Conservation (phyloP, 2,797 vertebrate genomes). For the Molossus molossus region DNA sequence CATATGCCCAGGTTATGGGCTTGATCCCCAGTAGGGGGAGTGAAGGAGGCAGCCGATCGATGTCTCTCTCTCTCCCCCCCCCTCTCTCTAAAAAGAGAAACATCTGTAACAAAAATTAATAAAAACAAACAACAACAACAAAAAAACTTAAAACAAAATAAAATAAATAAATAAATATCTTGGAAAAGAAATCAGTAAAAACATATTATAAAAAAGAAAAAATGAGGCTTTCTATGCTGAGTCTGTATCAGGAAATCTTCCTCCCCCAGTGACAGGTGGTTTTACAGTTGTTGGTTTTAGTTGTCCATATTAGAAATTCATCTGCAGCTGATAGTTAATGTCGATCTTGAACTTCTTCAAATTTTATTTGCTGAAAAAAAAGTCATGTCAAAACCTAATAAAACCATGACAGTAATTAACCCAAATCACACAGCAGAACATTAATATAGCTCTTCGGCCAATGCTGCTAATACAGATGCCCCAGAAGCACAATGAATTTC, state of each 20-base stretch:
- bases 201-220: background rate
- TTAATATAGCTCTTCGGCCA: slow-evolving; percentile 62
- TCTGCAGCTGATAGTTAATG: slow-evolving; percentile 60
- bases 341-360: slow-evolving; percentile 64
- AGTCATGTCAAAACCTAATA: slow-evolving; percentile 74
- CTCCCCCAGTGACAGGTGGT: background rate
- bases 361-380: slow-evolving; percentile 75
- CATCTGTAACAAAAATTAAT: too few species aligned
- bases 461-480: slow-evolving; percentile 48
- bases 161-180: too few species aligned
- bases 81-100: too few species aligned
- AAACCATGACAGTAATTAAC: slow-evolving; percentile 80
- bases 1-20: too few species aligned
- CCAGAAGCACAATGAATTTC: slow-evolving; percentile 74
- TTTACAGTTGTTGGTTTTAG: slow-evolving; percentile 71
- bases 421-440: slow-evolving; percentile 72
- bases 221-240: background rate
- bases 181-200: too few species aligned
- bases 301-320: slow-evolving; percentile 60
- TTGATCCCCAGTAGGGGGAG: too few species aligned
- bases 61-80: too few species aligned
- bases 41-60: too few species aligned
- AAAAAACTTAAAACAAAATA: too few species aligned
- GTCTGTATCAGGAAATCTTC: background rate
- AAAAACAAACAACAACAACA: too few species aligned